Conservation (phyloP, 1,140 invertebrate genomes). For the Nymphalis io region DNA sequence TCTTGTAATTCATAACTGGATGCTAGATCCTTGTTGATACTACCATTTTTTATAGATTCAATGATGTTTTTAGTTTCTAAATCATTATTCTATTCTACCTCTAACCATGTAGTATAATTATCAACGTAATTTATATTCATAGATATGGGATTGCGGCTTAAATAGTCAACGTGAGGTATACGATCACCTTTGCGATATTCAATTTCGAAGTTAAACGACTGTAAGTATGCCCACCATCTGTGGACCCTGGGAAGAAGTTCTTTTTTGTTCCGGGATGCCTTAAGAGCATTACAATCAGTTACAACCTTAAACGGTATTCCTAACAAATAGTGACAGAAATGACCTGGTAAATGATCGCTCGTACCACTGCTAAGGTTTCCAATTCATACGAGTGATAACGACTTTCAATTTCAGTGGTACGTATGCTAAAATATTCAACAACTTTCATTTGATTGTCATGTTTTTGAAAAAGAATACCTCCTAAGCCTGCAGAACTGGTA, state of each 20-base stretch:
- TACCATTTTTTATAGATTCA: constrained; percentile 19
- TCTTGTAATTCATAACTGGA: constrained; percentile 36
- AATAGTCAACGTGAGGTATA: constrained; percentile 48
- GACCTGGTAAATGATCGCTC: neutral
- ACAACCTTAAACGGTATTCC: neutral
- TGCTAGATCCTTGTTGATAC: constrained; percentile 22
- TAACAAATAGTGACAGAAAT: neutral
- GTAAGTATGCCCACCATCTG: constrained; percentile 27
- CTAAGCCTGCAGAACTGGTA: neutral
- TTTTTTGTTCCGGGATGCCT: neutral
- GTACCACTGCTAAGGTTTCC: neutral
- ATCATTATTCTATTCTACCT: constrained; percentile 40
- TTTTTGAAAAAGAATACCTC: neutral
- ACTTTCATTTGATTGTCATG: neutral
- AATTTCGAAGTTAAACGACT: constrained; percentile 39
- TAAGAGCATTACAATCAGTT: neutral
- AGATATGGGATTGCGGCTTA: constrained; percentile 35
- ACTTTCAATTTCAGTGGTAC: neutral
- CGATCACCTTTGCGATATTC: constrained; percentile 30
- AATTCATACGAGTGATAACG: neutral
- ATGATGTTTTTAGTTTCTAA: constrained; percentile 31
- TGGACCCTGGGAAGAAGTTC: too few species aligned
- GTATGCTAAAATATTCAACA: neutral
- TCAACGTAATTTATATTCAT: constrained; percentile 36
- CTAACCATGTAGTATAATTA: constrained; percentile 34